Base-by-base conservation (phyloP, 2,888 invertebrate species). In the Augiades crinisus region DNA sequence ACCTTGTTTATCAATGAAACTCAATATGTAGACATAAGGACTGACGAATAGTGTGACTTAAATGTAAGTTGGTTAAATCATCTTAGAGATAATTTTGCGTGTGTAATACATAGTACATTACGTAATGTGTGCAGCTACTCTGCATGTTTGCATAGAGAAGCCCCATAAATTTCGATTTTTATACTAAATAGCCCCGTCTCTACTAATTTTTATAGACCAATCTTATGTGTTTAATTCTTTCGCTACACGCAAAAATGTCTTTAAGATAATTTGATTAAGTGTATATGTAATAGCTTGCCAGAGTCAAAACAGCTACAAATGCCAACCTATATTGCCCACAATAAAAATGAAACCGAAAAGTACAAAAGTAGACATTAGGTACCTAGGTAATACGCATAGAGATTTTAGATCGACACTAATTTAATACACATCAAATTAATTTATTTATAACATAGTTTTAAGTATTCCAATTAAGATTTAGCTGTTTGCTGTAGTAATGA, bases 1-100 rank as follows among this genome's bases (percentile, higher is more conserved):
- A 75, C 81, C 85, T 81, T 81, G 81, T 81, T 81, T 77, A 68
- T 70, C 62, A 68, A 71, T 69, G 68, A 67, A 43, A 62, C 66
- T 62, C 61, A 68, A 71, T 68, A 67, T 59, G 47, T 61, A 63
- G 58, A 64, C 64, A 58, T 61, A 59, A 63, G 63, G 14, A 17
- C 22, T 36, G 12, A 8, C 30, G 13, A 46, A 46, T 17, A 34
- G 19, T 22, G 12, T 64, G 60, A 66, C 69, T 54, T 31, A 40
- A 45, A 33, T 56, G 37, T 54, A 52, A 38, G 34, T n/a, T n/a
- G n/a, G n/a, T n/a, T n/a, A n/a, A n/a, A n/a, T n/a, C n/a, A n/a
- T n/a, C n/a, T n/a, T n/a, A n/a, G n/a, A n/a, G n/a, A n/a, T n/a
- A n/a, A n/a, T n/a, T n/a, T n/a, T n/a, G n/a, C n/a, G n/a, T n/a